Percentiles rank a stretch among this genome's conserved stretches.
phyloP scores from a whole-genome alignment of 1,140 invertebrate species.

The Whitmania pigra region DNA sequence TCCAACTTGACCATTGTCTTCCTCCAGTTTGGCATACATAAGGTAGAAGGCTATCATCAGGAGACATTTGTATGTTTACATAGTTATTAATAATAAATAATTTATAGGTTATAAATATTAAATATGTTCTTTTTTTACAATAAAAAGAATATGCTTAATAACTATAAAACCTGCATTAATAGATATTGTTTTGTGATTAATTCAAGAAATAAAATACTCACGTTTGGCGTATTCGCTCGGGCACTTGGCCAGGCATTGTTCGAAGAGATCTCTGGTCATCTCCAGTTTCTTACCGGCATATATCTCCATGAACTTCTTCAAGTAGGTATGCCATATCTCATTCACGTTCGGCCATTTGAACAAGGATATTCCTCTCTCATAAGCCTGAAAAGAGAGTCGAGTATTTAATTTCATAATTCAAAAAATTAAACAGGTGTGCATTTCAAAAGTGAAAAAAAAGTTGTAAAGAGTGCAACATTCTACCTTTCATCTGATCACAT shows the following conservation, averaged over 20 bases:
- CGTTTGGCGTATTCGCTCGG: slow-evolving; percentile 84
- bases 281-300: slow-evolving; percentile 93
- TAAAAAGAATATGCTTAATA: no score
- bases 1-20: slow-evolving; percentile 88
- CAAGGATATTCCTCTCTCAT: slow-evolving; percentile 90
- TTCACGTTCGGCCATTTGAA: slow-evolving; percentile 99
- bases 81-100: no score
- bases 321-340: slow-evolving; percentile 98
- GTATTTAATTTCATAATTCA: neutral
- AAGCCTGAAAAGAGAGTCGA: slow-evolving; percentile 51
- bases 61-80: neutral
- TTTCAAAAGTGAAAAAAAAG: no score
- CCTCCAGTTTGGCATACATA: slow-evolving; percentile 93
- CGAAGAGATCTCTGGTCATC: slow-evolving; percentile 90
- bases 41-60: slow-evolving; percentile 63
- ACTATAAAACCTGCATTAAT: no score
- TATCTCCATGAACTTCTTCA: slow-evolving; percentile 87
- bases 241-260: slow-evolving; percentile 92
- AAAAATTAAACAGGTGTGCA: no score
- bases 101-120: no score
- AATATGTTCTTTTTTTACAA: no score
- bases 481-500: no score
- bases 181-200: no score
- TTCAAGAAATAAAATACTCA: slow-evolving; percentile 33
- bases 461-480: no score